Conservation (phyloP, 2,113 vertebrate genomes). For the Amphilophus citrinellus region DNA sequence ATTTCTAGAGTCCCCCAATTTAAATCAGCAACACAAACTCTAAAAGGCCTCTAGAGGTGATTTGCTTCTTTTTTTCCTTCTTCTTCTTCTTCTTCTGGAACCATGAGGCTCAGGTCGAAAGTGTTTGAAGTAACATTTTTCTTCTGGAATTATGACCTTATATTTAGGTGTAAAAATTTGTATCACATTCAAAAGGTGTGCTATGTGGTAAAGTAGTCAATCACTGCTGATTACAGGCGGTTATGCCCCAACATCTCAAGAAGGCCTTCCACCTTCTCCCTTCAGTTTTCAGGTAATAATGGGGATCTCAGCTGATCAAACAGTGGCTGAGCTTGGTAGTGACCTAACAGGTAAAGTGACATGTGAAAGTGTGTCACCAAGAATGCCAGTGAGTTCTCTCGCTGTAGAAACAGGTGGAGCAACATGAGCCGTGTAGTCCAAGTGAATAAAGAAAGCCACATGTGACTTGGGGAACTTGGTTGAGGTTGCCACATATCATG, state of each 20-base stretch:
- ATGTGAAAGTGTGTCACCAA: conserved; percentile 19
- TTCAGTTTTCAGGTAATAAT: conserved; percentile 35
- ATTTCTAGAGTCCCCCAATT: conserved; percentile 83
- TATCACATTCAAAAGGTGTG: conserved; percentile 71
- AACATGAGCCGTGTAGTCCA: background rate
- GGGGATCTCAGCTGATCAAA: conserved; percentile 22
- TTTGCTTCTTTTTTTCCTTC: background rate
- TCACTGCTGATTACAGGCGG: conserved; percentile 46
- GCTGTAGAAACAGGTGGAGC: background rate
- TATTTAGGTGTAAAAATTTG: conserved; percentile 58
- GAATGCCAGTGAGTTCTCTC: conserved; percentile 12
- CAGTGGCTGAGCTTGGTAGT: background rate
- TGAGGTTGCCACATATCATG: conserved; percentile 59
- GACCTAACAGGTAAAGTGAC: conserved; percentile 28
- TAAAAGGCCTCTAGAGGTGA: conserved; percentile 70
- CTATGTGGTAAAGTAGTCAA: background rate
- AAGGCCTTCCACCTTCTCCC: conserved; percentile 27
- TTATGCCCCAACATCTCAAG: conserved; percentile 9
- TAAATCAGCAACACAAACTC: conserved; percentile 82
- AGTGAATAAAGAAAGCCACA: conserved; percentile 9
- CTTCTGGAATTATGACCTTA: conserved; percentile 60
- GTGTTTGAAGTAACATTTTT: background rate
- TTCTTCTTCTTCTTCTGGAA: background rate
- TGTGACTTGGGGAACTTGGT: conserved; percentile 30
- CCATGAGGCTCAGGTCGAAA: background rate